Conservation (phyloP, 2,113 vertebrate species). For the Furnarius figulus region DNA sequence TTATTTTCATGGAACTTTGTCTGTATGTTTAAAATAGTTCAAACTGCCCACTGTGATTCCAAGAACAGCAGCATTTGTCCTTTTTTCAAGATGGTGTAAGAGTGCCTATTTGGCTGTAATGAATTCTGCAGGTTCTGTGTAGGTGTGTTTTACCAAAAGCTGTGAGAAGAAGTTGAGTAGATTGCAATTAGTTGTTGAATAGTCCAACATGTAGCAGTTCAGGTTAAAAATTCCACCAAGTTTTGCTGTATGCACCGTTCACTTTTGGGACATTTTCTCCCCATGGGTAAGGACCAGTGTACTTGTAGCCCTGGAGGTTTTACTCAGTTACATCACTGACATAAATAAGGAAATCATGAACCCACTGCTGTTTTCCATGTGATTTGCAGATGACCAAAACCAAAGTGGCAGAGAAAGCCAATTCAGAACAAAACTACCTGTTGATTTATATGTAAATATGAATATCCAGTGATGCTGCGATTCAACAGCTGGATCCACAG, state of each 20-base stretch:
- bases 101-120: background rate
- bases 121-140: background rate
- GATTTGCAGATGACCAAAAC: background rate
- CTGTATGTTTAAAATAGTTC: background rate
- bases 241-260: background rate
- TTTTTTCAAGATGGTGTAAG: background rate
- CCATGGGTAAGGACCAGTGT: background rate
- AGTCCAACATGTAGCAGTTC: background rate
- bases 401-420: background rate
- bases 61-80: background rate
- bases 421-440: background rate
- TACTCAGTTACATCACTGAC: background rate
- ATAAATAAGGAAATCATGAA: background rate
- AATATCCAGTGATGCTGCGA: background rate
- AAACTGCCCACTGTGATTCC: background rate
- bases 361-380: background rate
- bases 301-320: background rate
- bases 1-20: background rate
- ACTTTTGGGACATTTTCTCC: background rate
- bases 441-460: too few species aligned
- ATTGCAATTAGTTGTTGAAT: background rate
- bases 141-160: background rate
- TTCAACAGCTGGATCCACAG: background rate
- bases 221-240: background rate
- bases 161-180: accelerated